Percentiles rank a stretch among this genome's conserved stretches.
These are phyloP conservation scores for Porites cylindrica DNA, from an alignment of 92 coral and sea anemone species.

Conservation along the genomic window DNA sequence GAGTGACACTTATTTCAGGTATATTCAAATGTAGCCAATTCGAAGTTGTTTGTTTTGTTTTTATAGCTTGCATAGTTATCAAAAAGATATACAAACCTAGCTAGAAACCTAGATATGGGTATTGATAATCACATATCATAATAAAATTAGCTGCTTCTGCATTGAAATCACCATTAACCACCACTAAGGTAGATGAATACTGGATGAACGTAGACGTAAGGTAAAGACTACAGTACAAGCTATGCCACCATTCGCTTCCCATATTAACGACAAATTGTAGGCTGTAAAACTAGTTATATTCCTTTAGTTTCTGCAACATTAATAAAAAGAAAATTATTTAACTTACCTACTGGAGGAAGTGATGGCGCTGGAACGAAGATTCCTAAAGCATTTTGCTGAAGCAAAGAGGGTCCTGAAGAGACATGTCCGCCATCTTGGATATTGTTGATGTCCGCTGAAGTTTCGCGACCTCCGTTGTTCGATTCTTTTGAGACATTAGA, in stretches of 20 bases:
- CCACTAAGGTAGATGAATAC: too few relatives aligned
- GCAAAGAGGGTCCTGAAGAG: slow-evolving; percentile 12
- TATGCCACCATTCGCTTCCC: too few relatives aligned
- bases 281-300: neutral
- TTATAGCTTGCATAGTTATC: too few relatives aligned
- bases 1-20: too few relatives aligned
- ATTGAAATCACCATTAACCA: neutral
- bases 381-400: slow-evolving; percentile 33
- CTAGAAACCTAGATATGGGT: neutral
- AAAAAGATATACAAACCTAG: neutral
- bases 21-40: neutral
- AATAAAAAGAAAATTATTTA: neutral
- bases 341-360: slow-evolving; percentile 41
- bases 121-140: neutral
- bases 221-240: too few relatives aligned
- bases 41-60: slow-evolving; percentile 3
- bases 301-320: neutral
- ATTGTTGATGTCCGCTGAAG: slow-evolving; percentile 29
- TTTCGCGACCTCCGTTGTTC: neutral
- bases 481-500: slow-evolving; percentile 19
- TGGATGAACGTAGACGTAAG: too few relatives aligned
- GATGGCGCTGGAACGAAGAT: slow-evolving; percentile 12
- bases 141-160: slow-evolving; percentile 17
- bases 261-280: neutral
- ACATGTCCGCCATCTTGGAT: slow-evolving; percentile 53